A percentile compares a stretch with the other conserved stretches of the same genome.
Conservation (phyloP, 2,888 invertebrate species). For the Dynastes hyllus region DNA sequence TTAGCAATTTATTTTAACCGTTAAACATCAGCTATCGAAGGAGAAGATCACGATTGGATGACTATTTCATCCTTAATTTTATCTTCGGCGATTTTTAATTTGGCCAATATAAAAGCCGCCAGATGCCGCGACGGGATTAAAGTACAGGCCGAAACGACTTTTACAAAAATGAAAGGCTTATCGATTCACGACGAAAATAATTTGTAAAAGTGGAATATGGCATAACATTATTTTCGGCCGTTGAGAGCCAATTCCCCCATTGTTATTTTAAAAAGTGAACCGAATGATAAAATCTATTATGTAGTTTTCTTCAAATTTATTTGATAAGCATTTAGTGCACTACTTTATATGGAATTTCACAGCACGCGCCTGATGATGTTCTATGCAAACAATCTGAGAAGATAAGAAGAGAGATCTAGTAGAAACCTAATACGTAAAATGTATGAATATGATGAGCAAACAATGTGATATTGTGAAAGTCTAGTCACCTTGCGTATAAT, state of each 20-base stretch:
- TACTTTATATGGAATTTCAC: not conserved
- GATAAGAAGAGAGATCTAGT: conserved; percentile 7
- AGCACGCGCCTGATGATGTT: not conserved
- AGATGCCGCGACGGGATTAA: conserved; percentile 10
- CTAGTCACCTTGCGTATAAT: conserved; percentile 16
- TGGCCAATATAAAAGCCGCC: conserved; percentile 24
- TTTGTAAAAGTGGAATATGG: not conserved
- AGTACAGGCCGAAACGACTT: conserved; percentile 4
- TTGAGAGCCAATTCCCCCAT: not conserved
- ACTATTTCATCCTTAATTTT: conserved; percentile 24
- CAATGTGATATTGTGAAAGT: conserved; percentile 25
- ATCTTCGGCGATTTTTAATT: conserved; percentile 31
- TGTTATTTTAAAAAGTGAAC: conserved; percentile 2
- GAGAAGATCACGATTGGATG: conserved; percentile 11
- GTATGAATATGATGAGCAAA: conserved; percentile 23
- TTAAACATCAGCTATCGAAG: conserved; percentile 8
- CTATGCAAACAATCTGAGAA: not conserved
- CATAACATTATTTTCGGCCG: not conserved
- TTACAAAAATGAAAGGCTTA: not conserved
- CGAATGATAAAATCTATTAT: not conserved
- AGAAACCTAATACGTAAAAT: conserved; percentile 30
- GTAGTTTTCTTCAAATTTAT: not conserved
- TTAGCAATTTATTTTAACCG: conserved; percentile 3
- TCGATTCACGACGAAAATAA: conserved; percentile 5
- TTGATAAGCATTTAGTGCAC: not conserved